These are phyloP conservation scores for Limnephilus auricula DNA, from an alignment of 2,888 invertebrate species.

Conservation along the genomic window DNA sequence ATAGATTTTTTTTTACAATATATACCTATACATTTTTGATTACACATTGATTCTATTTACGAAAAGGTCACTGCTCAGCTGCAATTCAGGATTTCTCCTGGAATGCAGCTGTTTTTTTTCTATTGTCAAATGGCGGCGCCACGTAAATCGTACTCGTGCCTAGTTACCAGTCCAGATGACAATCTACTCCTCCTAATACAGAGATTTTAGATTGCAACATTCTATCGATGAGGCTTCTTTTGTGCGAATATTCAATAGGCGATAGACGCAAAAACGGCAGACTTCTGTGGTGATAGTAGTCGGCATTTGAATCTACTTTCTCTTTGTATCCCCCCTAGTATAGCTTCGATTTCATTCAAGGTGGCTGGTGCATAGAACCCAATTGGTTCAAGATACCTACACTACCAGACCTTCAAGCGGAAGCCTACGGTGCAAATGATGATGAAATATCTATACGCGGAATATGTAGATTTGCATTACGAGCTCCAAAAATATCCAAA, in stretches of 20 bases:
- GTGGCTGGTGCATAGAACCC: not conserved
- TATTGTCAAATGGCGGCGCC: too few relatives aligned
- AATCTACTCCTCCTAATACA: not conserved
- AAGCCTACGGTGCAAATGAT: not conserved
- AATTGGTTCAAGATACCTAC: not conserved
- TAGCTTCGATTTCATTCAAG: constrained; percentile 42
- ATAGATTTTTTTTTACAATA: too few relatives aligned
- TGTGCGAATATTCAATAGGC: not conserved
- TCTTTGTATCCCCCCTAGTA: not conserved
- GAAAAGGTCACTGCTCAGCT: too few relatives aligned
- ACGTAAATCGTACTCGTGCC: too few relatives aligned
- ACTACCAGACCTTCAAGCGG: not conserved
- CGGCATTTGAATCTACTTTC: constrained; percentile 39
- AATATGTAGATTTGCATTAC: not conserved
- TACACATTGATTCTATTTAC: too few relatives aligned
- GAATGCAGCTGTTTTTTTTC: too few relatives aligned
- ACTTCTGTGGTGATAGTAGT: not conserved
- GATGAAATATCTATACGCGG: not conserved
- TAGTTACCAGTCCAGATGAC: too few relatives aligned
- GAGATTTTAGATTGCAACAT: not conserved
- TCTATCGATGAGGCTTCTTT: not conserved
- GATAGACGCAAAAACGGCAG: not conserved
- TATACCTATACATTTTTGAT: too few relatives aligned
- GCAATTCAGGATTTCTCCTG: too few relatives aligned
- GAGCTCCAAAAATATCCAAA: not conserved